phyloP scores from a whole-genome alignment of 2,888 invertebrate genomes.

The Plebejus melissa region DNA sequence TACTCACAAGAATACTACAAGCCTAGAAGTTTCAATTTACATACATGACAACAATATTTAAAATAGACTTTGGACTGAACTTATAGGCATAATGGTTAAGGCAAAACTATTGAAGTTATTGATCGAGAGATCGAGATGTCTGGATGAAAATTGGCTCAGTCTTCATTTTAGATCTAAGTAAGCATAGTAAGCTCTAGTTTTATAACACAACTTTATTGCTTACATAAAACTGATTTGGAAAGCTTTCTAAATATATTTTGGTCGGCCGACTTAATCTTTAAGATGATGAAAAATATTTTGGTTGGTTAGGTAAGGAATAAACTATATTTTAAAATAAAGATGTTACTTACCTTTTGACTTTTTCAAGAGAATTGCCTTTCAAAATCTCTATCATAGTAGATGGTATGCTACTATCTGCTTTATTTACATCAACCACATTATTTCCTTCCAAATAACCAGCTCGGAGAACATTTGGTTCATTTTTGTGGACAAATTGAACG shows the following conservation, averaged over 20 bases:
- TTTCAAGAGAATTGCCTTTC: slow-evolving; percentile 51
- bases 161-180: no score
- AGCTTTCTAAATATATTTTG: not conserved
- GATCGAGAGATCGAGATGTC: no score
- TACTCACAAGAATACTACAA: no score
- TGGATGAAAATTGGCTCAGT: no score
- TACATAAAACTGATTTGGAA: not conserved
- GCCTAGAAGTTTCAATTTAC: no score
- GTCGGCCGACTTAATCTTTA: no score
- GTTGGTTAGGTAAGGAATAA: not conserved
- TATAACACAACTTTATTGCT: not conserved
- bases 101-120: no score
- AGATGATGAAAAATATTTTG: not conserved
- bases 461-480: slow-evolving; percentile 79
- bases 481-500: slow-evolving; percentile 81
- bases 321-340: not conserved
- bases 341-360: slow-evolving; percentile 55
- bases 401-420: slow-evolving; percentile 66
- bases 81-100: no score
- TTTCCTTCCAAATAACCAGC: slow-evolving; percentile 83
- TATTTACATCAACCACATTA: slow-evolving; percentile 83
- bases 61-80: not conserved
- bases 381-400: slow-evolving; percentile 68
- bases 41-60: not conserved
- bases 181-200: not conserved